A percentile compares a stretch with the other conserved stretches of the same genome.
phyloP scores from a whole-genome alignment of 2,797 vertebrate genomes.

The Oophaga sylvatica region DNA sequence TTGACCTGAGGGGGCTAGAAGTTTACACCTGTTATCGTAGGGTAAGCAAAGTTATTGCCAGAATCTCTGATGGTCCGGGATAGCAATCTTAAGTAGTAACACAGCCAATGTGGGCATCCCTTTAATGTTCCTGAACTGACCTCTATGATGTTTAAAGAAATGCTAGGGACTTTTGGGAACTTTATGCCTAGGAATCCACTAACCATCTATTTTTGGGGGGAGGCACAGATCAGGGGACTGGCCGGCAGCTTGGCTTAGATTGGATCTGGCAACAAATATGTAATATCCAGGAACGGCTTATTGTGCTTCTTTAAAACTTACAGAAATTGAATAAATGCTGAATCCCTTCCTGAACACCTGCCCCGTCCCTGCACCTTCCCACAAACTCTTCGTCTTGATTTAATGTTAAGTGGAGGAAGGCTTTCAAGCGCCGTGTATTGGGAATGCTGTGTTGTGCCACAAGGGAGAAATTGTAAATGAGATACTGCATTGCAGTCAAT shows the following conservation, averaged over 20 bases:
- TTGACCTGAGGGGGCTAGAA: too few species aligned
- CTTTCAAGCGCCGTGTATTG: neutral
- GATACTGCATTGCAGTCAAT: conserved; percentile 2
- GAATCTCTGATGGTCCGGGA: too few species aligned
- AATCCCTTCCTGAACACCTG: neutral
- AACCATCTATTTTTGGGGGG: neutral
- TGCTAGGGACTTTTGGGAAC: neutral
- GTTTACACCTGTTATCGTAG: too few species aligned
- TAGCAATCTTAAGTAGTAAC: too few species aligned
- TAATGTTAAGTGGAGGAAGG: conserved; percentile 6
- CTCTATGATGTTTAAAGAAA: neutral
- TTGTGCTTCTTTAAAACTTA: neutral
- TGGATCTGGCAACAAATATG: neutral
- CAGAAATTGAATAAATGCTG: neutral
- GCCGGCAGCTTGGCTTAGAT: neutral
- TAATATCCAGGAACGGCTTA: neutral
- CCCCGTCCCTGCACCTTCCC: neutral
- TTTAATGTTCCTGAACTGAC: neutral
- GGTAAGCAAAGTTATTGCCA: too few species aligned
- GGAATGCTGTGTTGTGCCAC: neutral
- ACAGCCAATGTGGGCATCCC: too few species aligned
- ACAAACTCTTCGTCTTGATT: conserved; percentile 6
- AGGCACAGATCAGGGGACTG: neutral
- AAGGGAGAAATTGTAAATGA: conserved; percentile 16
- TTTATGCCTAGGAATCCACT: too few species aligned